Percentiles rank a stretch among this genome's conserved stretches.
phyloP scores from a whole-genome alignment of 2,797 vertebrate species.

The Aviceda cuculoides region DNA sequence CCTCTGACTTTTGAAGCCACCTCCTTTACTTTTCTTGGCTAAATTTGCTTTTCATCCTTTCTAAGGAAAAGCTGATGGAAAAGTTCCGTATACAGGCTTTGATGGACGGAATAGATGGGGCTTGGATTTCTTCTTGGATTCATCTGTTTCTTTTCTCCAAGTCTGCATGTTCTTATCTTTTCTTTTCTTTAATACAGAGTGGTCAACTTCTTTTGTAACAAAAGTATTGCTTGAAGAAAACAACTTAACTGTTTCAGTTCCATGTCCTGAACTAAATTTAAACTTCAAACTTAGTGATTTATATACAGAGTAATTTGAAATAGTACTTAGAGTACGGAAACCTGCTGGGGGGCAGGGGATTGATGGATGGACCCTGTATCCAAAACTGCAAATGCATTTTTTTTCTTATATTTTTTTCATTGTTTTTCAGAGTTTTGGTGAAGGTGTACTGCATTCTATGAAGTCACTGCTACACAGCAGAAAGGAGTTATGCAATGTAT shows the following conservation, averaged over 20 bases:
- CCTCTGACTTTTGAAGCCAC: not conserved
- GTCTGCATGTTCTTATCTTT: not conserved
- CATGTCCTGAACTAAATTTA: not conserved
- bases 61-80: not conserved
- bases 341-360: accelerated
- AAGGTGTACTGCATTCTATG: constrained; percentile 81
- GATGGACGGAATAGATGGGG: not conserved
- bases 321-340: not conserved
- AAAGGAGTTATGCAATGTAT: constrained; percentile 87
- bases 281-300: not conserved
- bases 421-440: constrained; percentile 84
- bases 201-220: not conserved
- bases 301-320: not conserved
- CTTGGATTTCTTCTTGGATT: not conserved
- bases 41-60: not conserved
- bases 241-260: not conserved
- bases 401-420: not conserved
- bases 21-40: not conserved
- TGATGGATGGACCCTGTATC: not conserved
- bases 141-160: not conserved
- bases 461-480: constrained; percentile 88
- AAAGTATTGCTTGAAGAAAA: not conserved
- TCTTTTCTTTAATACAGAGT: not conserved
- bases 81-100: not conserved
- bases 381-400: not conserved